phyloP scores from a whole-genome alignment of 2,113 vertebrate genomes.

The Progne subis region DNA sequence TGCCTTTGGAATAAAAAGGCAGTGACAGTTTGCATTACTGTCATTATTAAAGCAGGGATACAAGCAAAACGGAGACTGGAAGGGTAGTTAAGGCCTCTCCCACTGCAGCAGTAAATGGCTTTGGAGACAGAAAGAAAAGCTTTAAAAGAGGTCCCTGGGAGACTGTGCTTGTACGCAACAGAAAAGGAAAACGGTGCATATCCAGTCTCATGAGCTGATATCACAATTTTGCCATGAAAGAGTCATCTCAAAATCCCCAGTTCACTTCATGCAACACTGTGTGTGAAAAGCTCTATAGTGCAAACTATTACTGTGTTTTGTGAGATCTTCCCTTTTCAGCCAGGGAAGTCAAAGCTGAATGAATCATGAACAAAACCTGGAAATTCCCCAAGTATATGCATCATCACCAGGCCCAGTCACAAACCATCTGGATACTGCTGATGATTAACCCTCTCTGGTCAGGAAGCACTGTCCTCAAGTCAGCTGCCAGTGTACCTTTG shows the following conservation, averaged over 20 bases:
- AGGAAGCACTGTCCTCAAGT: not conserved
- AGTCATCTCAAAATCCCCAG: not conserved
- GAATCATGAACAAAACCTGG: slow-evolving; percentile 49
- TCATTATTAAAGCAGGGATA: slow-evolving; percentile 12
- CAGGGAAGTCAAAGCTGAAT: slow-evolving; percentile 25
- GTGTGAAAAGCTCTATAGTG: not conserved
- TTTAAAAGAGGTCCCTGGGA: not conserved
- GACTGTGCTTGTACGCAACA: not conserved
- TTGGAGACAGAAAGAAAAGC: not conserved
- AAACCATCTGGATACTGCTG: slow-evolving; percentile 39
- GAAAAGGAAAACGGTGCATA: not conserved
- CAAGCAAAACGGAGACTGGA: not conserved
- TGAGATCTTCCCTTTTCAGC: not conserved
- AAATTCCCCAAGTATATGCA: slow-evolving; percentile 26
- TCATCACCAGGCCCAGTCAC: slow-evolving; percentile 17
- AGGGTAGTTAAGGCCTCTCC: not conserved
- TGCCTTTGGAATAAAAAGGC: slow-evolving; percentile 6
- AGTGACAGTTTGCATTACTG: slow-evolving; percentile 28
- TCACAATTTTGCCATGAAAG: not conserved
- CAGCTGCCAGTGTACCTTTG: not conserved
- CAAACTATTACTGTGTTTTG: not conserved
- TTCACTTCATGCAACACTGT: not conserved
- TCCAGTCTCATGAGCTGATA: not conserved
- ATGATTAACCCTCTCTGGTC: slow-evolving; percentile 28
- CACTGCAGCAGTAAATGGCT: not conserved